These are phyloP conservation scores for Addax nasomaculatus DNA, from an alignment of 2,113 vertebrate species.

Conservation along the genomic window DNA sequence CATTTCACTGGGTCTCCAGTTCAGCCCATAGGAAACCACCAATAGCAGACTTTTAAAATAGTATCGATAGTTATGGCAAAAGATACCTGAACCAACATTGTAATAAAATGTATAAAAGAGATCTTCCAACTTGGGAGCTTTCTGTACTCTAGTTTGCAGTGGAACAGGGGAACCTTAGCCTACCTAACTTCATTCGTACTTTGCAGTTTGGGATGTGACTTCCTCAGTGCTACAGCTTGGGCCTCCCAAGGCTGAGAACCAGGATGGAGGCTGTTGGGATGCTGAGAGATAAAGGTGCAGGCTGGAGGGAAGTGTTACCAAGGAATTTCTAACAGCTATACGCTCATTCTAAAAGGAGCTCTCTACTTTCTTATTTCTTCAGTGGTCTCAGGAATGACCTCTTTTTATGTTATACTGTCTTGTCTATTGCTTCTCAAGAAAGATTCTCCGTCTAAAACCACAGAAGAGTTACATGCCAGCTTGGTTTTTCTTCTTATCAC, in stretches of 20 bases:
- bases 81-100: not conserved
- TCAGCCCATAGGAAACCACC: not conserved
- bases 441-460: constrained; percentile 13
- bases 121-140: not conserved
- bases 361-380: not conserved
- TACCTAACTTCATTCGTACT: not conserved
- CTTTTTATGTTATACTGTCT: not conserved
- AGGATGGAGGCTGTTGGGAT: not conserved
- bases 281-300: not conserved
- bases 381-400: not conserved
- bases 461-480: constrained; percentile 32
- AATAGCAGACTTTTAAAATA: not conserved
- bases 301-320: not conserved
- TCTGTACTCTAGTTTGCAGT: not conserved
- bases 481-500: not conserved
- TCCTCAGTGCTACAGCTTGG: not conserved
- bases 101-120: not conserved
- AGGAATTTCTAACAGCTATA: not conserved
- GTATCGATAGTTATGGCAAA: not conserved
- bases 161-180: not conserved
- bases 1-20: not conserved
- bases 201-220: not conserved
- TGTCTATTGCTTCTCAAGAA: constrained; percentile 19
- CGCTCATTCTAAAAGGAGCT: not conserved
- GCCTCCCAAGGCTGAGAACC: not conserved